These are phyloP conservation scores for Spongilla lacustris DNA, from an alignment of 37 sponge, comb jelly and placozoan species.

Conservation along the genomic window DNA sequence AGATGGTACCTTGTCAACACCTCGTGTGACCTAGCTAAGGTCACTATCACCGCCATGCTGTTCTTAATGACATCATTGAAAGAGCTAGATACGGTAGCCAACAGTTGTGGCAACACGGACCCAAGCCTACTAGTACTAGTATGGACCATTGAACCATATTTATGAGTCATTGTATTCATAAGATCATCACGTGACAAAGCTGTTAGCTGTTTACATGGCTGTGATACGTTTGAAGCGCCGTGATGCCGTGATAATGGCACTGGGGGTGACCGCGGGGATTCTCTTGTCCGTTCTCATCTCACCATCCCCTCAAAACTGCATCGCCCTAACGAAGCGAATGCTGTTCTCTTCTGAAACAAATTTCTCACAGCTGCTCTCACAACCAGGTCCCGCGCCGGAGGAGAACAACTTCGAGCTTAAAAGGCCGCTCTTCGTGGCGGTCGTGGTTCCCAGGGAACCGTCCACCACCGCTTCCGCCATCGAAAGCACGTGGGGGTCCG, in stretches of 20 bases:
- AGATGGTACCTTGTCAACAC: too few species aligned
- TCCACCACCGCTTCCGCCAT: conserved; percentile 51
- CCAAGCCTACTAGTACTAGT: too few species aligned
- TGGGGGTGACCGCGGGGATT: background rate
- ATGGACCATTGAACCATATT: too few species aligned
- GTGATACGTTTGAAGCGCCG: background rate
- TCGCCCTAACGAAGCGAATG: background rate
- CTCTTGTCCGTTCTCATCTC: background rate
- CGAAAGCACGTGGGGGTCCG: conserved; percentile 71
- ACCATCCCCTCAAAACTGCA: background rate
- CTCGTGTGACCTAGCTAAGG: too few species aligned
- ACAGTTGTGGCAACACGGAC: too few species aligned
- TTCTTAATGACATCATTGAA: too few species aligned
- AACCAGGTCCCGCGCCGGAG: conserved; percentile 33
- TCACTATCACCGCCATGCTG: too few species aligned
- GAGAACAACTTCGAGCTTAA: conserved; percentile 24
- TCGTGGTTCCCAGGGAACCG: conserved; percentile 54
- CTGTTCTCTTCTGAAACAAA: background rate
- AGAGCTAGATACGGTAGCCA: too few species aligned
- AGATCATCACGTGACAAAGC: background rate
- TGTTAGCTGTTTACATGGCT: too few species aligned
- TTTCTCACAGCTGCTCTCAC: background rate
- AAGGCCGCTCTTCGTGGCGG: conserved; percentile 72
- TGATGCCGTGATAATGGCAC: background rate
- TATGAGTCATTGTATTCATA: too few species aligned